Base-by-base conservation (phyloP, 2,797 vertebrate genomes). In the Trachurus trachurus region DNA sequence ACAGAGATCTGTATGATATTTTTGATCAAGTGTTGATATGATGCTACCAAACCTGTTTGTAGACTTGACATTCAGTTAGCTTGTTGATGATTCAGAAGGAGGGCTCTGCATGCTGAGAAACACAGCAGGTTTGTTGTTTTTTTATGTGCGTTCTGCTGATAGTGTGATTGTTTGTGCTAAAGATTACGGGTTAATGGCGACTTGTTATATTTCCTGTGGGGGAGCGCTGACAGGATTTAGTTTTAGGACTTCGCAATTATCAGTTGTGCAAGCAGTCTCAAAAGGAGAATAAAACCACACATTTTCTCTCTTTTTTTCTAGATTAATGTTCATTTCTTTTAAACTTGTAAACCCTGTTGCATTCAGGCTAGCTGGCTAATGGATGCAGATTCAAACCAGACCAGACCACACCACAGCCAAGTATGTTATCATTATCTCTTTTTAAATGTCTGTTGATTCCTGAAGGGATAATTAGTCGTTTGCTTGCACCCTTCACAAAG, bases 391-490 rank as follows among this genome's bases (percentile, higher is more conserved):
- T 65, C 39, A 39, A 39, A 34, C 73, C 37, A 29, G 16, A 26
- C 50, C 45, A 40, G 19, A 47, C 34, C 16, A 16, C 59, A 31
- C 54, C 39, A 26, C 56, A 61, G 29, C 40, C 53, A 13, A 62
- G 40, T 26, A 53, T 59, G 50, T 73, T 50, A 71, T 73, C 57
- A 80, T 70, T 62, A 67, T 82, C 39, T 17, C 19, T 37, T 72
- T 78, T 42, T 9, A 58, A 67, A 76, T 50, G 17, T 74, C 71
- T 63, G 42, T 60, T 78, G 72, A 74, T 74, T 68, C 71, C 80
- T 74, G 56, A 72, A 74, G 71, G 66, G 70, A 64, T 80, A 81
- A 82, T 82, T 85, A 82, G 68, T 68, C n/a, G n/a, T 81, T 82
- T 71, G 9, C 44, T 76, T 74, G 37, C 57, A 66, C 1, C 26